Evolutionary conservation across 2,888 invertebrate genomes (phyloP), one percentile per base, ranked within the genome.

Genomic region (Drosophila merina): DNA sequence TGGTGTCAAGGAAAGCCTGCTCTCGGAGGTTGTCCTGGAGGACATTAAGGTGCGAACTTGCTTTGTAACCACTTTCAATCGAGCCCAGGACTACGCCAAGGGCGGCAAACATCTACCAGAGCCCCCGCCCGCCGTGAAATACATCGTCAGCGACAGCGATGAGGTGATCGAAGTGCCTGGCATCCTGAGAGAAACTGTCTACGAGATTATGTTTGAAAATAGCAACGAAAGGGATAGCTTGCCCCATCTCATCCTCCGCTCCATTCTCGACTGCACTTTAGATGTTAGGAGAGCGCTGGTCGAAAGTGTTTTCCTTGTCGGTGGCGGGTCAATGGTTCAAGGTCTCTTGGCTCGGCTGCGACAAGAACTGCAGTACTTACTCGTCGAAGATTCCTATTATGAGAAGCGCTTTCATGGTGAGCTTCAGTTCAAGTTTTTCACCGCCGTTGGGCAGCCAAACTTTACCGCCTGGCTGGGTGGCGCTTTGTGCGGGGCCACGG

Each of bases 391-490:
- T 48, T 93, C 93, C 40, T 92, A 93, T 1, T 95, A 96, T 90
- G 93, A 93, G 75, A 93, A 93, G 0, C 93, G 93, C 72, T 92
- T 96, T 9, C 87, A 88, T 44, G 79, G 88, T 4, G 75, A 88
- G 9, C 57, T 93, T 58, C 92, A 92, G 28, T 95, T 98, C 89
- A 96, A 95, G 91, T 97, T 98, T 91, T 98, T 98, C 92, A 91
- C 92, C 3, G 93, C 96, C 38, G 96, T 97, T 12, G 94, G 96
- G 33, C 95, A 96, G 89, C 94, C 95, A 60, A 98, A 97, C 92
- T 95, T 95, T 88, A 94, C 94, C 9, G 95, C 96, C 40, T 99
- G 98, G 98, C 92, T 97, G 30, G 98, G 98, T 90, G 96, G 95
- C 57, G 94, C 96, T 7, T 94, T 97, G 75, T 95, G 96, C 89